Conservation (phyloP, 2,113 vertebrate genomes). For the Ceyx cyanopectus region DNA sequence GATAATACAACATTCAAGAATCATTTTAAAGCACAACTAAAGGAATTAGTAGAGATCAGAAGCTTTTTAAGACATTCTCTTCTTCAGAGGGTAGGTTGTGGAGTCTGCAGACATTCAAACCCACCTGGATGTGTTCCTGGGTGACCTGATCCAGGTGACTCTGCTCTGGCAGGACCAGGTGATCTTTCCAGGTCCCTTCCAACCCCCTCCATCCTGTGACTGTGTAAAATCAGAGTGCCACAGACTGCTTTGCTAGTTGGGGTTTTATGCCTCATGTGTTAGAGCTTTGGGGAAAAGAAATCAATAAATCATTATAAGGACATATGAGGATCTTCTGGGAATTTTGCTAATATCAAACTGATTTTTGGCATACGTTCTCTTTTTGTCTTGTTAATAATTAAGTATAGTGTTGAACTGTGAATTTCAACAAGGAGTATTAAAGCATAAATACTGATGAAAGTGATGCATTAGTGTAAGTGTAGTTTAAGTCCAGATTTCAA, state of each 20-base stretch:
- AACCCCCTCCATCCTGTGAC: too few species aligned
- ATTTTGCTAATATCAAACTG: neutral
- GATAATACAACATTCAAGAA: neutral
- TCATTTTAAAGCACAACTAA: neutral
- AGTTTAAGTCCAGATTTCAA: neutral
- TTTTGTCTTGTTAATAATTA: neutral
- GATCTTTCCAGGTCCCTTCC: too few species aligned
- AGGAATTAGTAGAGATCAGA: neutral
- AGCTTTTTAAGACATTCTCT: neutral
- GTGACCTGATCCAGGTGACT: too few species aligned
- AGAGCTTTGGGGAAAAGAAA: neutral
- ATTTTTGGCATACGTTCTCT: neutral
- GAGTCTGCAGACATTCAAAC: too few species aligned
- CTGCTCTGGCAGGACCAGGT: too few species aligned
- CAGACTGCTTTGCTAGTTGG: neutral
- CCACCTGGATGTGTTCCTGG: too few species aligned
- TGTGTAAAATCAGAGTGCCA: constrained; percentile 27
- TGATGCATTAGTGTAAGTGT: neutral
- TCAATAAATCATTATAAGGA: neutral
- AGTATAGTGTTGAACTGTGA: neutral
- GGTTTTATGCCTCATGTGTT: neutral
- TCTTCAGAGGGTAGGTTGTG: constrained; percentile 1
- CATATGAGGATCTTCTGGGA: neutral
- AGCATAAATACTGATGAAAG: neutral
- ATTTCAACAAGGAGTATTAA: neutral